Percentiles rank a stretch among this genome's conserved stretches.
These are phyloP conservation scores for Aythya baeri DNA, from an alignment of 2,113 vertebrate species.

Conservation along the genomic window DNA sequence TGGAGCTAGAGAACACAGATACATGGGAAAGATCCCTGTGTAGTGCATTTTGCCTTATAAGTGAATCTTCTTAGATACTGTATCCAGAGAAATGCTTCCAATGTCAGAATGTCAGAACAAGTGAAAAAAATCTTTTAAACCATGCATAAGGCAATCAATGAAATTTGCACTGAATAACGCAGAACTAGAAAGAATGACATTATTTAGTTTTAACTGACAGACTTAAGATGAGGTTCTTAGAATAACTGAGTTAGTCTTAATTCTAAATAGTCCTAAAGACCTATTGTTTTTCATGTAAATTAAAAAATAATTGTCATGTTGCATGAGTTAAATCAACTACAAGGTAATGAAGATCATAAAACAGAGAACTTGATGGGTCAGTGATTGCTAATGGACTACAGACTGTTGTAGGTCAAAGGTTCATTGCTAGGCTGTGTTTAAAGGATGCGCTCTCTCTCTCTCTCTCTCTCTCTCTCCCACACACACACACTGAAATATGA, in stretches of 20 bases:
- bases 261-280: constrained; percentile 12
- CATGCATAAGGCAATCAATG: not conserved
- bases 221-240: not conserved
- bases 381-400: constrained; percentile 44
- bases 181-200: not conserved
- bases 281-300: constrained; percentile 8
- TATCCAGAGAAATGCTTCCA: not conserved
- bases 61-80: not conserved
- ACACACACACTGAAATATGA: not conserved
- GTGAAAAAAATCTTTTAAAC: not conserved
- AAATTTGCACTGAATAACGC: not conserved
- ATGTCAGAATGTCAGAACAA: not conserved
- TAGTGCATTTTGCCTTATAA: not conserved
- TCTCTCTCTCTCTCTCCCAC: too few relatives aligned
- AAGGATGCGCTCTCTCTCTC: not conserved
- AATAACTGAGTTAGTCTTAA: constrained; percentile 12
- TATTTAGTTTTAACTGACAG: constrained; percentile 2
- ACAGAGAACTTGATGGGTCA: constrained; percentile 34
- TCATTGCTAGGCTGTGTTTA: constrained; percentile 24
- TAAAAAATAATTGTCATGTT: constrained; percentile 45
- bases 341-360: constrained; percentile 43
- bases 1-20: not conserved
- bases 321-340: constrained; percentile 33
- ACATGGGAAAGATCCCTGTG: not conserved
- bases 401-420: constrained; percentile 36